Percentiles rank a stretch among this genome's conserved stretches.
phyloP scores from a whole-genome alignment of 2,888 invertebrate genomes.

The Drosophila diplacantha region DNA sequence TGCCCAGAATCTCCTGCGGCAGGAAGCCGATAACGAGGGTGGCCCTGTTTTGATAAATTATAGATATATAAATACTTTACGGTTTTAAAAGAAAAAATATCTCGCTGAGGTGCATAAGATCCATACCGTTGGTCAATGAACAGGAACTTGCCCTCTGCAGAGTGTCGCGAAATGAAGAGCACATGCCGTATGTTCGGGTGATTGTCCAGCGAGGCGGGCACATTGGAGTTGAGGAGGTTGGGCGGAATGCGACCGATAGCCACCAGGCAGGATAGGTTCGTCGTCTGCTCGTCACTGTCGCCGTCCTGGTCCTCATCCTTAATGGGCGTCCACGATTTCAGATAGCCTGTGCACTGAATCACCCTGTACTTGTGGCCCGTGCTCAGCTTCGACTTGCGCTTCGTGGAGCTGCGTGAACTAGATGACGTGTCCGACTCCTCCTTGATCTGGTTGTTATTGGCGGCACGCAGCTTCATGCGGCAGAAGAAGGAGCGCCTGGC shows the following conservation, averaged over 20 bases:
- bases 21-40: conserved; percentile 92
- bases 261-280: conserved; percentile 91
- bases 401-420: conserved; percentile 80
- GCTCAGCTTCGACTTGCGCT: conserved; percentile 81
- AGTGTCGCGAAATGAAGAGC: conserved; percentile 90
- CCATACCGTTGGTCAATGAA: conserved; percentile 92
- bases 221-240: conserved; percentile 79
- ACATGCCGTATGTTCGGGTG: conserved; percentile 81
- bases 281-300: conserved; percentile 80
- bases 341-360: conserved; percentile 94
- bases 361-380: conserved; percentile 90
- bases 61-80: background rate
- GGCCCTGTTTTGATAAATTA: conserved; percentile 81
- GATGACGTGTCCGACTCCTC: conserved; percentile 82
- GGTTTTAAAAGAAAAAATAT: background rate
- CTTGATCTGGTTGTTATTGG: conserved; percentile 81
- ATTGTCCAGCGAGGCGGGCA: conserved; percentile 78
- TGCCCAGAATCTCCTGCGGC: conserved; percentile 94
- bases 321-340: conserved; percentile 93
- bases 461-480: conserved; percentile 89
- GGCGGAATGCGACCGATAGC: conserved; percentile 89
- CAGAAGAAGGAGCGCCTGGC: conserved; percentile 95
- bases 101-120: background rate
- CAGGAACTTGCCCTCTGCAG: conserved; percentile 93
- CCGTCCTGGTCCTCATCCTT: conserved; percentile 85